phyloP scores from a whole-genome alignment of 2,888 invertebrate species.

The Sepiola atlantica region DNA sequence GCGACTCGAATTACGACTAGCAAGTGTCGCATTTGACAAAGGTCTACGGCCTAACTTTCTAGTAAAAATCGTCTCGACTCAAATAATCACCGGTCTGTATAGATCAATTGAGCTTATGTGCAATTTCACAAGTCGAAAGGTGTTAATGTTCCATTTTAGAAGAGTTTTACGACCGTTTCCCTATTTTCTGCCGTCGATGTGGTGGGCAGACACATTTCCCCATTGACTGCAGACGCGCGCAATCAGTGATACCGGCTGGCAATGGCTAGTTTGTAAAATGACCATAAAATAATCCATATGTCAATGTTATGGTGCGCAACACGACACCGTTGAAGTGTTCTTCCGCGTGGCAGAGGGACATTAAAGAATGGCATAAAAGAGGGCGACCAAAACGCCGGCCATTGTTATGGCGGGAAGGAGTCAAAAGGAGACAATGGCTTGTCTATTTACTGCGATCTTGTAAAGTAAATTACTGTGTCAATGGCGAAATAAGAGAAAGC shows the following conservation, averaged over 20 bases:
- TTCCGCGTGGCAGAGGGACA: neutral
- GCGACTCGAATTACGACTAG: neutral
- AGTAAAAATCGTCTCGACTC: neutral
- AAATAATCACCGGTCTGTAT: neutral
- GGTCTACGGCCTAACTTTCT: neutral
- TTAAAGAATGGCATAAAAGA: neutral
- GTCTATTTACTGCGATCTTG: neutral
- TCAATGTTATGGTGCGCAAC: slow-evolving; percentile 2
- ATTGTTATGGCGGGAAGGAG: neutral
- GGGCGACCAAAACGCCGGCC: neutral
- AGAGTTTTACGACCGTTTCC: neutral
- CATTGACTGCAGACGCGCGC: neutral
- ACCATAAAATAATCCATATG: slow-evolving; percentile 9
- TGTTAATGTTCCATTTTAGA: neutral
- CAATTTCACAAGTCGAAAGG: neutral
- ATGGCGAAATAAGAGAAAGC: neutral
- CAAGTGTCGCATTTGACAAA: slow-evolving; percentile 2
- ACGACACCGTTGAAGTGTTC: slow-evolving; percentile 32
- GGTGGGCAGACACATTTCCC: slow-evolving; percentile 1
- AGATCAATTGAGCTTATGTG: neutral
- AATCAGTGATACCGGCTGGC: neutral
- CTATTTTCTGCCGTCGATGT: neutral
- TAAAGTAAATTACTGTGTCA: slow-evolving; percentile 22
- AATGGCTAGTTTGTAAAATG: slow-evolving; percentile 32
- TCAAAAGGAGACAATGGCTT: neutral